Evolutionary conservation across 2,888 invertebrate genomes (phyloP), one percentile per base, ranked within the genome.

Genomic region (Xanthorhoe spadicearia): DNA sequence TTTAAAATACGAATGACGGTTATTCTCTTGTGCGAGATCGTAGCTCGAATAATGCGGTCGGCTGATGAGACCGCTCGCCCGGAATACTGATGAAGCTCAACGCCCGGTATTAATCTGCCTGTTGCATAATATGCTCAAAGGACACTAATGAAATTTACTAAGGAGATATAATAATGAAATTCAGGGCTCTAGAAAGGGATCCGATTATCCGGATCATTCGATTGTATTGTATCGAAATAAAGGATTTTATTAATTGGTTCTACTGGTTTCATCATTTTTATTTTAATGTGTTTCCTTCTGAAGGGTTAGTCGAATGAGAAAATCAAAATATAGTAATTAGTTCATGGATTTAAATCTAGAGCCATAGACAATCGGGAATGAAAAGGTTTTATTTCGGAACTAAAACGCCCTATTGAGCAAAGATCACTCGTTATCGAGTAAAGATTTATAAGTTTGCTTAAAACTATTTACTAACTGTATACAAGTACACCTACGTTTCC

Each of bases 81-180:
- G 81, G 88, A 87, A 88, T 87, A 85, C 87, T 83, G 84, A 88
- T 87, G 83, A 85, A 78, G 76, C 70, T 80, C 80, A 79, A 78
- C 81, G 74, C 49, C 57, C 53, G 61, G 73, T 81, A 82, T 84
- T 84, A 84, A 86, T 86, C 81, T 71, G 76, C 77, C 78, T 82
- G 81, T 80, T 83, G 80, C 82, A 77, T 79, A 77, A 78, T 75
- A 75, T 67, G 70, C 63, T 66, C 66, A 59, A 64, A 72, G 66
- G 63, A 64, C 62, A 48, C 60, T 64, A 64, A 66, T 67, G 52
- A 58, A 66, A 71, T 66, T 70, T 60, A 58, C 64, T 38, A 46
- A 55, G 43, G 35, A 43, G 56, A 28, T 55, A 59, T 53, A 54
- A 32, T 57, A 53, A 62, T 53, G 38, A 57, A 54, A 60, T 54